Evolutionary conservation across 1,140 invertebrate species (phyloP).

Genomic region (Oedothorax gibbosus): DNA sequence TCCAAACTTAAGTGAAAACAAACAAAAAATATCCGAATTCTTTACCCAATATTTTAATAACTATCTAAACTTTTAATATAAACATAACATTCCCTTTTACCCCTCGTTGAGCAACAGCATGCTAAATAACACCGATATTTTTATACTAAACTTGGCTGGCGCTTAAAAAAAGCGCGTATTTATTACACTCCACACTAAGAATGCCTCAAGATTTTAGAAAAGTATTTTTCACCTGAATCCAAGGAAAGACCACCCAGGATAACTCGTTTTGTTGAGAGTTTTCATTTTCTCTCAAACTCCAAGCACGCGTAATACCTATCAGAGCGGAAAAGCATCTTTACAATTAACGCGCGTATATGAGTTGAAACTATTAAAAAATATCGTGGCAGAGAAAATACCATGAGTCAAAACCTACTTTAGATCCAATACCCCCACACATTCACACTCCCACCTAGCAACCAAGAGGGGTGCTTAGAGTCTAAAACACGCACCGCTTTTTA

Average conservation of each 20-base stretch:
- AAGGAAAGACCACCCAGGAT: slow-evolving; percentile 12
- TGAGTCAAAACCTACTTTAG: slow-evolving; percentile 45
- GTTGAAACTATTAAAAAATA: slow-evolving; percentile 41
- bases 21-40: not conserved
- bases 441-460: slow-evolving; percentile 9
- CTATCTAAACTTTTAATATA: slow-evolving; percentile 17
- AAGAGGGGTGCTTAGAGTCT: not conserved
- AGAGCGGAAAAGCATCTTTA: not conserved
- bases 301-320: not conserved
- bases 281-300: not conserved
- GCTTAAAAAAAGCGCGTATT: not conserved
- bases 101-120: slow-evolving; percentile 27
- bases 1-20: slow-evolving; percentile 5
- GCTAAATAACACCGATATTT: too few relatives aligned
- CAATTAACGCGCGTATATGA: not conserved
- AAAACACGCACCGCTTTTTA: slow-evolving; percentile 35
- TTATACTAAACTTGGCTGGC: not conserved
- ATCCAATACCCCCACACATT: not conserved
- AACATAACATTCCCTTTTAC: slow-evolving; percentile 27
- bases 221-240: slow-evolving; percentile 12
- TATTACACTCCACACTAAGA: slow-evolving; percentile 32
- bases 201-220: slow-evolving; percentile 21
- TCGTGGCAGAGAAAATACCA: slow-evolving; percentile 40
- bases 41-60: slow-evolving; percentile 13
- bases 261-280: slow-evolving; percentile 25